Evolutionary conservation across 2,113 vertebrate genomes (phyloP).

Genomic region (Pelecanus crispus): DNA sequence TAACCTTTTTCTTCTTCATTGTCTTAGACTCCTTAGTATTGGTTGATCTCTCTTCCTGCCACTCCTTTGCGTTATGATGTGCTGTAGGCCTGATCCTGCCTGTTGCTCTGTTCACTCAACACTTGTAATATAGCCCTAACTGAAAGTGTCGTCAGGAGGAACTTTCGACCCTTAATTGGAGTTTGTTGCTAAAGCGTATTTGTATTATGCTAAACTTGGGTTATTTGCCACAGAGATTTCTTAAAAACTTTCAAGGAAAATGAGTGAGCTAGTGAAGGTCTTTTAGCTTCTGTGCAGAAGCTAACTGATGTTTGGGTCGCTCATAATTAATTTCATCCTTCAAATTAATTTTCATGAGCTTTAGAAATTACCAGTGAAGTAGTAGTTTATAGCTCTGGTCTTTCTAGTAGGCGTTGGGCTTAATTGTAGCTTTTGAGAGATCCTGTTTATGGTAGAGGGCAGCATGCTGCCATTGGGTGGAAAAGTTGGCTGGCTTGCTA

Average conservation of each 20-base stretch:
- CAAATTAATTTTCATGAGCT: background rate
- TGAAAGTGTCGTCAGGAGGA: background rate
- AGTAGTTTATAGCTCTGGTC: background rate
- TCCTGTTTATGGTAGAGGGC: background rate
- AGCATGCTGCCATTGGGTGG: background rate
- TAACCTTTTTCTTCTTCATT: background rate
- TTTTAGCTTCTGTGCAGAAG: constrained; percentile 29
- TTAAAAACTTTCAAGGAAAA: background rate
- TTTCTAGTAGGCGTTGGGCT: background rate
- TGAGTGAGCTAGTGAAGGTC: background rate
- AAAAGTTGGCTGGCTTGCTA: background rate
- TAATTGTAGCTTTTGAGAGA: background rate
- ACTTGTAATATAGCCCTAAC: background rate
- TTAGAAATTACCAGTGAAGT: background rate
- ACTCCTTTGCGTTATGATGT: background rate
- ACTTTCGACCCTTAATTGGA: background rate
- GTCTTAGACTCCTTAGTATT: background rate
- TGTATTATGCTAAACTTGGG: background rate
- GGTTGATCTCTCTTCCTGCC: background rate
- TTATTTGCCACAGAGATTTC: constrained; percentile 1
- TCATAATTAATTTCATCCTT: constrained; percentile 50
- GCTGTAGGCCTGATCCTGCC: background rate
- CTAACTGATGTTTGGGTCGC: constrained; percentile 41
- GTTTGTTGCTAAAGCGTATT: background rate
- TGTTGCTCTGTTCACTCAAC: background rate